Base-by-base conservation (phyloP, 1,140 invertebrate genomes). In the Hestina assimilis region DNA sequence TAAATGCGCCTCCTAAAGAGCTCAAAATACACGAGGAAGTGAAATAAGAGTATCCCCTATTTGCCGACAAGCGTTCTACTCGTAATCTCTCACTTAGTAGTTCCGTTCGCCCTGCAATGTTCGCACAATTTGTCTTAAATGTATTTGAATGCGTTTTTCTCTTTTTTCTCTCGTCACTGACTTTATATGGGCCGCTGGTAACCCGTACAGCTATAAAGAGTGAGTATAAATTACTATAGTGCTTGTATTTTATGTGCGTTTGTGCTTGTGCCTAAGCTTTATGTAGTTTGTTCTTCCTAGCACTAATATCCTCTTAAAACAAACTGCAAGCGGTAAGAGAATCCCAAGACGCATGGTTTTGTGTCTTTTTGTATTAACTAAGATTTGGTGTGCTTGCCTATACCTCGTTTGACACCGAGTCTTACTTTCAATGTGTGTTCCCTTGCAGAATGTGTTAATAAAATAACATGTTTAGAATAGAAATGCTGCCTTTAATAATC, bases 71-170 rank as follows among this genome's bases (percentile, higher is more conserved):
- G 82, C 79, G 79, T 84, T 87, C 79, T 79, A 86, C 85, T 88
- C 85, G 85, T 86, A 77, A 85, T 88, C 85, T 88, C 85, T 88
- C 85, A 88, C 85, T 88, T 74, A 79, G 85, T 87, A 85, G 84
- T 86, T 86, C 84, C 84, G 84, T 88, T 88, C 84, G 84, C 84
- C 84, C 84, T 85, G 85, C 85, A 88, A 86, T 88, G 83, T 86
- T 83, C 79, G 85, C 85, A 88, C 85, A 84, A 88, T 83, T 88
- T 89, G 78, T 89, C 85, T 86, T 87, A 87, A 89, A 85, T 89
- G 81, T 89, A 89, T 83, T 89, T 89, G 87, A 89, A 89, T 89
- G 87, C 89, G 87, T 89, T 89, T 89, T 89, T 88, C 84, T 88
- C 84, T 89, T 89, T 89, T 89, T 88, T 87, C 85, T 88, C 82